Evolutionary conservation across 2,113 vertebrate species (phyloP).

Genomic region (Macquaria australasica): DNA sequence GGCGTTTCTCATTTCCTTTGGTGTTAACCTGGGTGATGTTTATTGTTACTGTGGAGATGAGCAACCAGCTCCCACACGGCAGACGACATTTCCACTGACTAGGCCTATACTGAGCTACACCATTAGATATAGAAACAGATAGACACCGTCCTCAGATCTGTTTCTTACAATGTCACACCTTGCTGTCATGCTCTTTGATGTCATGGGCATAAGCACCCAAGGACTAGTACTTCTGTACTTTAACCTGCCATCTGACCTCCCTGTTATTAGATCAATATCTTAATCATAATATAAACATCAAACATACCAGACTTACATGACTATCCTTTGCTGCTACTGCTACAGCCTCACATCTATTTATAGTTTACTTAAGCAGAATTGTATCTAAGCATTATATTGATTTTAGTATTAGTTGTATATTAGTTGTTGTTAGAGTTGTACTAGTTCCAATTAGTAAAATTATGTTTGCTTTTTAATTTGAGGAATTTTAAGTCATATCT

Average conservation of each 20-base stretch:
- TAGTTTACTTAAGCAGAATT: background rate
- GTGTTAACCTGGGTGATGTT: constrained; percentile 66
- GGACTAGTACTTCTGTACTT: background rate
- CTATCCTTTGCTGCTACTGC: background rate
- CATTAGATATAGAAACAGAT: background rate
- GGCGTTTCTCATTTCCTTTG: constrained; percentile 79
- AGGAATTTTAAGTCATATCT: background rate
- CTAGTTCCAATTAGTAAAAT: no score
- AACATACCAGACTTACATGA: background rate
- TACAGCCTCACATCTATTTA: background rate
- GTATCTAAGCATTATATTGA: background rate
- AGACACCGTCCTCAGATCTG: background rate
- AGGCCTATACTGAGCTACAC: background rate
- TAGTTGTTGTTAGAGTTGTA: background rate
- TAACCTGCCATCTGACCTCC: background rate
- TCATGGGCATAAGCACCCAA: background rate
- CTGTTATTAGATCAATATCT: background rate
- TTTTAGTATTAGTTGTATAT: background rate
- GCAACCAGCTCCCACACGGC: constrained; percentile 58
- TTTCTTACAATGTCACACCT: background rate
- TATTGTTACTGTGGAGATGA: constrained; percentile 78
- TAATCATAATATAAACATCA: background rate
- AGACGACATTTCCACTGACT: background rate
- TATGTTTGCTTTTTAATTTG: background rate
- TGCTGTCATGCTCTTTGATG: constrained; percentile 1